Evolutionary conservation across 2,113 vertebrate genomes (phyloP).

Genomic region (Heterochromis multidens): DNA sequence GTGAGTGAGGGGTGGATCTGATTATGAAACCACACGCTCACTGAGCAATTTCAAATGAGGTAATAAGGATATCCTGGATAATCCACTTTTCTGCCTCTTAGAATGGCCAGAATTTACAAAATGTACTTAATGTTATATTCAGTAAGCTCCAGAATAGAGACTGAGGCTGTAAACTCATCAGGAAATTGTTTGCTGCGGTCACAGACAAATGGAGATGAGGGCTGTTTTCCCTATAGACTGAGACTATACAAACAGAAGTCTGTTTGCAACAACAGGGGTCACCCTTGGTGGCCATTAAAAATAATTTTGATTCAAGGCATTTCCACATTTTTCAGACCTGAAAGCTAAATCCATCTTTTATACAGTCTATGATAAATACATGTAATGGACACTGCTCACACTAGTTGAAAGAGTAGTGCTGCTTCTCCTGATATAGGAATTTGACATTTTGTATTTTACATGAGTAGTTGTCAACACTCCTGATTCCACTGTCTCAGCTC

Average conservation of each 20-base stretch:
- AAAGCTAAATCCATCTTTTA: background rate
- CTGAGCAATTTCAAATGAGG: background rate
- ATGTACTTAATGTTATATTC: background rate
- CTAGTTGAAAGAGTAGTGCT: background rate
- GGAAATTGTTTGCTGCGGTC: background rate
- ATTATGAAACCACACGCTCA: background rate
- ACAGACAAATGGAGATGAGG: background rate
- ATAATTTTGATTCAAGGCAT: background rate
- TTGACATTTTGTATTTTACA: constrained; percentile 15
- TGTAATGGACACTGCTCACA: background rate
- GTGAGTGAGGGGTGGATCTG: background rate
- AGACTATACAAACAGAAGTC: background rate
- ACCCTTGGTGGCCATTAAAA: background rate
- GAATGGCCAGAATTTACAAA: background rate
- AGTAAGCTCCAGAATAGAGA: background rate
- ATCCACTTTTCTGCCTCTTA: background rate
- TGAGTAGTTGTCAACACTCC: constrained; percentile 14
- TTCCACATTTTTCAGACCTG: background rate
- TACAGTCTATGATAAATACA: background rate
- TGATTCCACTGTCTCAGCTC: constrained; percentile 2
- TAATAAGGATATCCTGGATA: background rate
- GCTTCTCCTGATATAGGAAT: background rate
- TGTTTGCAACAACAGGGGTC: background rate
- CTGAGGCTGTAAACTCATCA: background rate
- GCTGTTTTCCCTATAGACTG: background rate